Evolutionary conservation across 1,140 invertebrate species (phyloP).

Genomic region (Cyclargus thomasi): DNA sequence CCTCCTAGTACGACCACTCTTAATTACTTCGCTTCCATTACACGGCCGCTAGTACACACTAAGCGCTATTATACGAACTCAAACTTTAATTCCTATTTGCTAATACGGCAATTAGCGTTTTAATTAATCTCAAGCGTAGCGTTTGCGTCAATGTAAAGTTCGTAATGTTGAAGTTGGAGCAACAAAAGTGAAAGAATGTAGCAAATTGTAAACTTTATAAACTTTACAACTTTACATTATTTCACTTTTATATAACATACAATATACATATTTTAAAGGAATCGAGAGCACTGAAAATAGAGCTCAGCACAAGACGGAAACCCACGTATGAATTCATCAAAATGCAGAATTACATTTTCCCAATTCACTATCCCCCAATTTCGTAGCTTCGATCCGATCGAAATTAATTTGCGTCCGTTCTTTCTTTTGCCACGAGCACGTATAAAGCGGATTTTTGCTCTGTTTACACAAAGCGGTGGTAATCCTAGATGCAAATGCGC

Average conservation of each 20-base stretch:
- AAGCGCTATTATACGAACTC: slow-evolving; percentile 31
- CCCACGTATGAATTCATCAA: background rate
- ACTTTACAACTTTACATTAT: too few relatives aligned
- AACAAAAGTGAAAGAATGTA: background rate
- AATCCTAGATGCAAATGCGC: slow-evolving; percentile 45
- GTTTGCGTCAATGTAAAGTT: slow-evolving; percentile 9
- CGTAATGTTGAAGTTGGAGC: background rate
- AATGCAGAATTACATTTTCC: background rate
- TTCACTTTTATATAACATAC: background rate
- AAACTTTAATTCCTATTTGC: slow-evolving; percentile 19
- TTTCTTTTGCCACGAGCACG: slow-evolving; percentile 14
- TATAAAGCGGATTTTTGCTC: slow-evolving; percentile 19
- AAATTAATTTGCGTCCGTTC: slow-evolving; percentile 2
- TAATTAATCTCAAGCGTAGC: slow-evolving; percentile 5
- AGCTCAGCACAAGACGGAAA: too few relatives aligned
- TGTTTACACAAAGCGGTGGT: slow-evolving; percentile 33
- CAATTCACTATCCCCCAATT: background rate
- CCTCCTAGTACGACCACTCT: slow-evolving; percentile 54
- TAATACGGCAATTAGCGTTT: slow-evolving; percentile 15
- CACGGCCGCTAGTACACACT: slow-evolving; percentile 33
- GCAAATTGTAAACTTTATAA: too few relatives aligned
- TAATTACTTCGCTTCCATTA: slow-evolving; percentile 64
- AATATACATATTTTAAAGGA: too few relatives aligned
- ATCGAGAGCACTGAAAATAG: too few relatives aligned
- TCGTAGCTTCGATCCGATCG: slow-evolving; percentile 1